Evolutionary conservation across 2,888 invertebrate genomes (phyloP).

Genomic region (Hyles lineata): DNA sequence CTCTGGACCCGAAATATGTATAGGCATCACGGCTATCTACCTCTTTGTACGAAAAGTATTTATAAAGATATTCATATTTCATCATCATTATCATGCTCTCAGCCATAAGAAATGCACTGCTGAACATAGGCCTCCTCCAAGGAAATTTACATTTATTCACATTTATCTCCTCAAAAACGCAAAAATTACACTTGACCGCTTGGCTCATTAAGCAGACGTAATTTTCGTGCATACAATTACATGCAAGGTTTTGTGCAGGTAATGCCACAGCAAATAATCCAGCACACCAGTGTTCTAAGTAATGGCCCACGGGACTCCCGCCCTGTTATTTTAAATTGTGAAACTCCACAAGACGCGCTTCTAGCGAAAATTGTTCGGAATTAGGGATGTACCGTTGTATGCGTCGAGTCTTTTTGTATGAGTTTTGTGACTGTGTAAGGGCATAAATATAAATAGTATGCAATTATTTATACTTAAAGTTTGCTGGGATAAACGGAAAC

Average conservation of each 20-base stretch:
- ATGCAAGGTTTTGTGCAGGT: slow-evolving; percentile 17
- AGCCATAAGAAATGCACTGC: no score
- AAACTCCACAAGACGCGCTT: slow-evolving; percentile 30
- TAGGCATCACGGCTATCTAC: no score
- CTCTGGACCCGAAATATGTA: no score
- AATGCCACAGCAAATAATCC: slow-evolving; percentile 30
- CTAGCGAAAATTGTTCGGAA: slow-evolving; percentile 41
- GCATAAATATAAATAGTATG: background rate
- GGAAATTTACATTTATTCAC: no score
- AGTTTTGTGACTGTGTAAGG: background rate
- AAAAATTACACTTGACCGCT: background rate
- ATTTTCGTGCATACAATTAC: slow-evolving; percentile 8
- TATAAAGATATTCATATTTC: no score
- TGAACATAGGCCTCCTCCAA: no score
- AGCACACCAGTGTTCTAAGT: slow-evolving; percentile 37
- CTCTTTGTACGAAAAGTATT: no score
- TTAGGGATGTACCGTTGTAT: background rate
- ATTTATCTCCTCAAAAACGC: background rate
- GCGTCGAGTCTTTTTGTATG: background rate
- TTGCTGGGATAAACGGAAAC: no score
- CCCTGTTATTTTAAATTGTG: slow-evolving; percentile 53
- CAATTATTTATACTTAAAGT: no score
- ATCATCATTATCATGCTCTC: no score
- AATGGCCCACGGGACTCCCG: slow-evolving; percentile 43
- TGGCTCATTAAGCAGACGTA: background rate